Base-by-base conservation (phyloP, 2,113 vertebrate genomes). In the Vicugna pacos region DNA sequence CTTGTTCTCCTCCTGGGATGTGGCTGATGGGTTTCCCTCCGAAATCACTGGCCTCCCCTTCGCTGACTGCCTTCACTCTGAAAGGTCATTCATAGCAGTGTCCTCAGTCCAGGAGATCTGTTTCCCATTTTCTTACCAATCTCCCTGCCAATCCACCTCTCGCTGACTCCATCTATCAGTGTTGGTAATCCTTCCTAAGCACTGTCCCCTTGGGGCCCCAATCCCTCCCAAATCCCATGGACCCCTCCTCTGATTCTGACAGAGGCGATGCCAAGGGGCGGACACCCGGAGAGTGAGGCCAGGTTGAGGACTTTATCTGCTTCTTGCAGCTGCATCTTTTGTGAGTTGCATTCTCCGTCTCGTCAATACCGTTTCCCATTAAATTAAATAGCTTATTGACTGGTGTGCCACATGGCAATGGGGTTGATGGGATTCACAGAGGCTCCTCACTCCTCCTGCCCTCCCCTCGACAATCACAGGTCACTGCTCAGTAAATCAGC, bases 331-430 rank as follows among this genome's bases (percentile, higher is more conserved):
- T 99, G 99, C 98, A 98, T 98, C 98, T 98, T 98, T 67, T 98
- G 95, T 96, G 98, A 99, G 98, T 98, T 97, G 97, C 98, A 98
- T 99, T 99, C 98, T 98, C 95, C 42, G 97, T 91, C 98, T 98
- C 98, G 97, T 99, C 99, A 99, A 99, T 99, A 99, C 98, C 16
- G 67, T 98, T 98, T 98, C 98, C 99, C 98, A 99, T 99, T 99
- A 99, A 99, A 99, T 99, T 99, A 99, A 99, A 99, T 99, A 99
- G 99, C 98, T 99, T 99, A 99, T 99, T 99, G 99, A 99, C 99
- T 98, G 98, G 98, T 96, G 98, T 90, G 98, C 98, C 99, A 97
- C 97, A 95, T 97, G 93, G 98, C 99, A 98, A 98, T 98, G 93
- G 98, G 98, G 98, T 98, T 98, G 98, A 98, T 97, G 93, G 98